These are phyloP conservation scores for Sapayoa aenigma DNA, from an alignment of 2,113 vertebrate genomes.

Conservation along the genomic window DNA sequence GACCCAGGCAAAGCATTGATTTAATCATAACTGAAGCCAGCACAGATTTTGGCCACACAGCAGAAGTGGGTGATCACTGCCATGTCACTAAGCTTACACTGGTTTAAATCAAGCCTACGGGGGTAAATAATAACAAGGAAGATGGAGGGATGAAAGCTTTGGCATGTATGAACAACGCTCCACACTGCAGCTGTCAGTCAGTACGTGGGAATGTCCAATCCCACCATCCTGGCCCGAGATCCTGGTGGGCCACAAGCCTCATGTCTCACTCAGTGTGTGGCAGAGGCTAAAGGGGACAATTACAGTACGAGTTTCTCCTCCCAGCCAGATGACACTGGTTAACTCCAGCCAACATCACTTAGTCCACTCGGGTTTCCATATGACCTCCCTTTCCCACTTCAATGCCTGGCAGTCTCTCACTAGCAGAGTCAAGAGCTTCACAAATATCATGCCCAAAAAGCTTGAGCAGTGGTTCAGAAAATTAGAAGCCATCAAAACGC, in stretches of 20 bases:
- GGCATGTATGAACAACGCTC: fast-evolving
- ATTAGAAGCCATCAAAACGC: fast-evolving
- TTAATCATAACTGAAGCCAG: background rate
- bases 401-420: background rate
- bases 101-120: background rate
- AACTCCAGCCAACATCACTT: background rate
- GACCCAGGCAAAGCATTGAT: background rate
- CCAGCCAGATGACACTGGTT: background rate
- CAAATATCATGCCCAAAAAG: background rate
- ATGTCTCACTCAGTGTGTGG: fast-evolving
- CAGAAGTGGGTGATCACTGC: fast-evolving
- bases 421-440: background rate
- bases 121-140: background rate
- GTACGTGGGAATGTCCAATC: background rate
- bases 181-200: background rate
- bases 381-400: background rate
- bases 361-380: background rate
- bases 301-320: background rate
- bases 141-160: background rate
- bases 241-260: background rate
- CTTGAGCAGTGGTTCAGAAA: background rate
- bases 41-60: background rate
- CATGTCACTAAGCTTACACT: fast-evolving
- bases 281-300: background rate
- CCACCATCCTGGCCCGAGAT: background rate